Evolutionary conservation across 2,797 vertebrate genomes (phyloP).

Genomic region (Tinamus major): DNA sequence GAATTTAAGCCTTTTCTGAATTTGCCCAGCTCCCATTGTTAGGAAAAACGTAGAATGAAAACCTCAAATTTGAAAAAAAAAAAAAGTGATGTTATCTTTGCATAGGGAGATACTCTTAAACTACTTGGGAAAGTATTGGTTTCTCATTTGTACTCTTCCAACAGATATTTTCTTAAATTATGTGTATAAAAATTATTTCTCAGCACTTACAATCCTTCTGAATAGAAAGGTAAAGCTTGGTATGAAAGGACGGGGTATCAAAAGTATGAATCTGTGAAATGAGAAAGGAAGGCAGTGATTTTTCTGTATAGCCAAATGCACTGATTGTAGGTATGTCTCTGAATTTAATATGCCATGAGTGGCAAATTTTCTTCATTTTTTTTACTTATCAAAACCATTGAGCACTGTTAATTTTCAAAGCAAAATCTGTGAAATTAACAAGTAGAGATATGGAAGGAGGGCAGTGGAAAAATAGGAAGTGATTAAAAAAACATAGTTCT

Average conservation of each 20-base stretch:
- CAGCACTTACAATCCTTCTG: not conserved
- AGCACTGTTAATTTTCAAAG: conserved; percentile 73
- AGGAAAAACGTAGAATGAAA: not conserved
- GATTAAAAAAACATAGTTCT: conserved; percentile 83
- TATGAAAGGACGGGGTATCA: conserved; percentile 10
- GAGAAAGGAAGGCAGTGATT: not conserved
- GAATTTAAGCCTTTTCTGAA: conserved; percentile 27
- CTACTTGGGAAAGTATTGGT: conserved; percentile 36
- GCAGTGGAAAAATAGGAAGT: conserved; percentile 79
- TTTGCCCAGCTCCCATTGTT: conserved; percentile 21
- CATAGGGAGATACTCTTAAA: conserved; percentile 17
- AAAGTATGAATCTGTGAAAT: conserved; percentile 27
- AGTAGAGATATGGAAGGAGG: conserved; percentile 66
- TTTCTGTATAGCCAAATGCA: conserved; percentile 1
- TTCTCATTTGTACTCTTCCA: conserved; percentile 50
- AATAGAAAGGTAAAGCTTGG: conserved; percentile 10
- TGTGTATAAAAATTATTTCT: conserved; percentile 26
- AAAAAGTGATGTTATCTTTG: not conserved
- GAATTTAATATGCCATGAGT: conserved; percentile 14
- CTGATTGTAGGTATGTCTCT: conserved; percentile 25
- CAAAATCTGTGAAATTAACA: conserved; percentile 64
- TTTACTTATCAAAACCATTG: conserved; percentile 53
- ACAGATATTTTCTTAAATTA: conserved; percentile 25
- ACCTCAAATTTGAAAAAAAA: not conserved
- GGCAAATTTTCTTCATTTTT: conserved; percentile 26